Conservation (phyloP, 2,113 vertebrate genomes). For the Neofelis nebulosa region DNA sequence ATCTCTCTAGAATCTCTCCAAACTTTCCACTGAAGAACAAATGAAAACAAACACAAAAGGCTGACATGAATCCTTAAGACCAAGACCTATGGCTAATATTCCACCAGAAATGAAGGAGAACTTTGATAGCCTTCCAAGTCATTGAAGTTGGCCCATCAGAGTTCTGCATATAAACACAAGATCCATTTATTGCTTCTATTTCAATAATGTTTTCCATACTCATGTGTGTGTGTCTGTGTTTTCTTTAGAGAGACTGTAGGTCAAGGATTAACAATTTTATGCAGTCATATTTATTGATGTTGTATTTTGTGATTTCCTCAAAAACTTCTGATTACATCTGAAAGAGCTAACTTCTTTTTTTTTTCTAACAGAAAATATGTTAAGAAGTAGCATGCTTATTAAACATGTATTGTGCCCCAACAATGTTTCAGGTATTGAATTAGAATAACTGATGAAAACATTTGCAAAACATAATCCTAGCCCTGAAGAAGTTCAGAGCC, state of each 20-base stretch:
- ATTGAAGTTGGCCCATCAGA: not conserved
- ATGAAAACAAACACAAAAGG: not conserved
- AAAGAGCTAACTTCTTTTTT: not conserved
- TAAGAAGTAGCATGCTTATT: not conserved
- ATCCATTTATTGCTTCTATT: not conserved
- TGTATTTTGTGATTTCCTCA: not conserved
- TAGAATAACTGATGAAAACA: not conserved
- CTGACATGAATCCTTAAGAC: not conserved
- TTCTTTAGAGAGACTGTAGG: not conserved
- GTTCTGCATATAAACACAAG: not conserved
- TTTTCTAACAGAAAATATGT: not conserved
- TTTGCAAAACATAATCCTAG: slow-evolving; percentile 17
- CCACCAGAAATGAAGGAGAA: not conserved
- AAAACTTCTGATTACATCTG: not conserved
- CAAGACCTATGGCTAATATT: not conserved
- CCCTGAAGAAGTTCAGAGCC: not conserved
- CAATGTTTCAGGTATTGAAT: not conserved
- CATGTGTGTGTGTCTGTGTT: not conserved
- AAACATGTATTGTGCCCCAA: slow-evolving; percentile 29
- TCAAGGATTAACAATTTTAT: not conserved
- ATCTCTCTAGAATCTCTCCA: not conserved
- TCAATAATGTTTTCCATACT: not conserved
- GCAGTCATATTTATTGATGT: not conserved
- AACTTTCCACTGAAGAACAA: not conserved
- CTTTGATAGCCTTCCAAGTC: not conserved